These are phyloP conservation scores for Lasiommata megera DNA, from an alignment of 2,888 invertebrate genomes.

Conservation along the genomic window DNA sequence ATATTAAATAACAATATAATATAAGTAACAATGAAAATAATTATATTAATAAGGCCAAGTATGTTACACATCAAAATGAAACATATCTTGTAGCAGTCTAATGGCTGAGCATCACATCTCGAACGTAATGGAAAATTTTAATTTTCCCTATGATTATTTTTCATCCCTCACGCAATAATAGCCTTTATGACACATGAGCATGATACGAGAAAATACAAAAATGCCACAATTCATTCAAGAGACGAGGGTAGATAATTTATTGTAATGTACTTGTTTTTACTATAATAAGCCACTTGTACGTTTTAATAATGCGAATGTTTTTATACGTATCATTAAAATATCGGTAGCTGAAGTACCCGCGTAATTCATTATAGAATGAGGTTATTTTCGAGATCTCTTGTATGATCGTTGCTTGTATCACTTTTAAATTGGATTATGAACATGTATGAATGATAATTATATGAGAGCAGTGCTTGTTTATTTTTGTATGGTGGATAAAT, in stretches of 20 bases:
- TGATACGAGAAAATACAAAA: slow-evolving; percentile 12
- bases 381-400: slow-evolving; percentile 21
- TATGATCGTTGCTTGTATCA: slow-evolving; percentile 17
- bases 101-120: slow-evolving; percentile 55
- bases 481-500: not conserved
- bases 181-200: slow-evolving; percentile 22
- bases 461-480: not conserved
- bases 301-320: slow-evolving; percentile 49
- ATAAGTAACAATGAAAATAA: slow-evolving; percentile 24
- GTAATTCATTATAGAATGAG: slow-evolving; percentile 29
- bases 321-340: slow-evolving; percentile 43
- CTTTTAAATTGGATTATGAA: slow-evolving; percentile 20
- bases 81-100: slow-evolving; percentile 61
- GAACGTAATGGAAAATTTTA: slow-evolving; percentile 50
- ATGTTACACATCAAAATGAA: slow-evolving; percentile 48
- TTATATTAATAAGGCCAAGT: slow-evolving; percentile 38
- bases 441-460: slow-evolving; percentile 1
- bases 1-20: not conserved
- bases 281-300: slow-evolving; percentile 74
- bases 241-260: slow-evolving; percentile 23
- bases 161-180: slow-evolving; percentile 17
- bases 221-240: slow-evolving; percentile 35
- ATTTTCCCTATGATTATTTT: slow-evolving; percentile 57
- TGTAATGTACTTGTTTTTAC: slow-evolving; percentile 45
- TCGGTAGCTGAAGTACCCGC: slow-evolving; percentile 28